Evolutionary conservation across 1,140 invertebrate species (phyloP), one percentile per base, ranked within the genome.

Genomic region (Drosophila nikananu): DNA sequence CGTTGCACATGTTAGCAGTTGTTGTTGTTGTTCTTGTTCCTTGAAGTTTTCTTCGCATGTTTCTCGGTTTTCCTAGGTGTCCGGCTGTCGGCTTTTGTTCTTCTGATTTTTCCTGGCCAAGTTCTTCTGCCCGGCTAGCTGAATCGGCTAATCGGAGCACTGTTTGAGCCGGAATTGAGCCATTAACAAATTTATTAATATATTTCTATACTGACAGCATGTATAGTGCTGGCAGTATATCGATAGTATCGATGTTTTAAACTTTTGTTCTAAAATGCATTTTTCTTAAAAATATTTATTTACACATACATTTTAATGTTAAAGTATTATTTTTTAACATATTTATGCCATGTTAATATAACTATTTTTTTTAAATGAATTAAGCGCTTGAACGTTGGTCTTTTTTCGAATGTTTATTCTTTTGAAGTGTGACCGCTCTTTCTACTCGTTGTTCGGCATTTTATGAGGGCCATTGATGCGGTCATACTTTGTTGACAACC

Each of bases 1-100:
- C 73, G 70, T 83, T 89, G 74, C 77, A 90, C 86, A 77, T 89
- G 78, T 66, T 64, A 27, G 61, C 55, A 42, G 62, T 80, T 57
- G 54, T 51, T 35, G 44, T 68, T 80, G 49, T 66, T 63, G 10
- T 42, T 48, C 23, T 19, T 37, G 37, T 25, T 39, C 30, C n/a
- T 32, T 51, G 10, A 1, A 23, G n/a, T 66, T 77, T 44, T 15
- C 19, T 41, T 25, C 35, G 60, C 64, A 78, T 78, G 63, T 32
- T 35, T 15, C 39, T 25, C 6, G 41, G 35, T 0, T 62, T 17
- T 57, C 17, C n/a, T 37, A 9, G 30, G 44, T 23, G 15, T 5
- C 30, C 10, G n/a, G 37, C 19, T 32, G 59, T 30, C 25, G 42
- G 12, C 19, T 30, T 19, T 15, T 7, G 15, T n/a, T 25, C 13